A percentile compares a stretch with the other conserved stretches of the same genome.
phyloP scores from a whole-genome alignment of 2,888 invertebrate genomes.

The Eretmocerus hayati region DNA sequence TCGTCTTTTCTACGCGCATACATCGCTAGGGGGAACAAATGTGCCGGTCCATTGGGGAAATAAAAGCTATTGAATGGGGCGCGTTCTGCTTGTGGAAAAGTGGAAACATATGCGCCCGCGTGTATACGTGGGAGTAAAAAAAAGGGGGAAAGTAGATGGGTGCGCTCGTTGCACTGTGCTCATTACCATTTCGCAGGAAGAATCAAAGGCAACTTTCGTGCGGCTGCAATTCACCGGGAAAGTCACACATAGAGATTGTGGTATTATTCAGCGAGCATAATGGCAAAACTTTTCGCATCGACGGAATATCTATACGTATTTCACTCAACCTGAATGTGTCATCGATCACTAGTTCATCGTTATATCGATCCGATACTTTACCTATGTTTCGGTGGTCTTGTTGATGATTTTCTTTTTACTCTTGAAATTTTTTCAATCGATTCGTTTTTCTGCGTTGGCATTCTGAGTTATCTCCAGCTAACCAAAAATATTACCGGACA shows the following conservation, averaged over 20 bases:
- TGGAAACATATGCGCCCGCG: no score
- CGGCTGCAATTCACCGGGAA: not conserved
- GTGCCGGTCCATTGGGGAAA: no score
- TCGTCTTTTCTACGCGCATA: no score
- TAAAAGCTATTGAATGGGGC: not conserved
- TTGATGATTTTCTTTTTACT: slow-evolving; percentile 1
- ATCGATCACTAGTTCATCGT: no score
- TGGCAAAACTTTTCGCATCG: slow-evolving; percentile 2
- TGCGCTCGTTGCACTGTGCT: not conserved
- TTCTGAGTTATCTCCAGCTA: no score
- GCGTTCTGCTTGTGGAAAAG: no score
- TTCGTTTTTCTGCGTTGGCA: not conserved
- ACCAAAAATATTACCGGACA: no score
- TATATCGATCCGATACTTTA: no score
- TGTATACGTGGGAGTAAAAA: no score
- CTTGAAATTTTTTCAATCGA: not conserved
- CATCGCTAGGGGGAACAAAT: no score
- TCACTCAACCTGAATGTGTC: no score
- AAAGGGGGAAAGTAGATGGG: no score
- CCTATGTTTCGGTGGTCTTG: not conserved
- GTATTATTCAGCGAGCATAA: slow-evolving; percentile 3
- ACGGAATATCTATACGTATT: not conserved
- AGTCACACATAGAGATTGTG: not conserved
- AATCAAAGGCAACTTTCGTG: slow-evolving; percentile 5
- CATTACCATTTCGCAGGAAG: slow-evolving; percentile 4